phyloP scores from a whole-genome alignment of 2,113 vertebrate species.

The Todiramphus chloris region DNA sequence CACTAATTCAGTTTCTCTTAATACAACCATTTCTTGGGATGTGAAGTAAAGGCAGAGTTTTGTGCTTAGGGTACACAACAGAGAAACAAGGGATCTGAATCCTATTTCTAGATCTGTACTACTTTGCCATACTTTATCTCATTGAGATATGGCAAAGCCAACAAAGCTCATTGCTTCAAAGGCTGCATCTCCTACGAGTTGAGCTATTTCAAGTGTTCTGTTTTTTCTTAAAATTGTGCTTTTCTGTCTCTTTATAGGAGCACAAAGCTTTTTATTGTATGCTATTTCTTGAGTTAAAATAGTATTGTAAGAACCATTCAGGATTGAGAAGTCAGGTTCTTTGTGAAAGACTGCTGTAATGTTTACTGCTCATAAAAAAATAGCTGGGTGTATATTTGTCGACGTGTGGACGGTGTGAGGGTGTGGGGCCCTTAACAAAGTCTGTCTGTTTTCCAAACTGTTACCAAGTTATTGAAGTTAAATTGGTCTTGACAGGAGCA shows the following conservation, averaged over 20 bases:
- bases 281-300: slow-evolving; percentile 12
- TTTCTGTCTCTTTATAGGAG: neutral
- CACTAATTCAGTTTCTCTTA: neutral
- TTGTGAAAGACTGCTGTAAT: neutral
- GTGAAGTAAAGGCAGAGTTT: neutral
- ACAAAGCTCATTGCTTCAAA: neutral
- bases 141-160: neutral
- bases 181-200: neutral
- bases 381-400: neutral
- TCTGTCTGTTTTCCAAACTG: slow-evolving; percentile 36
- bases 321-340: neutral
- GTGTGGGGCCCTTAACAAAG: slow-evolving; percentile 35
- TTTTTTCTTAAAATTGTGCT: neutral
- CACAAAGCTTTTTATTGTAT: neutral
- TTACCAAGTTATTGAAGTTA: slow-evolving; percentile 45
- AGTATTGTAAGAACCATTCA: neutral
- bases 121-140: neutral
- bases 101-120: neutral
- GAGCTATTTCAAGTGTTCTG: neutral
- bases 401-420: neutral
- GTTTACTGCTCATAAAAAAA: slow-evolving; percentile 35
- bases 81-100: neutral
- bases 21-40: neutral
- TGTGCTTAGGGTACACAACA: neutral
- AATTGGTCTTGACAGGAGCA: slow-evolving; percentile 19